Base-by-base conservation (phyloP, 2,113 vertebrate species). In the Todiramphus chloris region DNA sequence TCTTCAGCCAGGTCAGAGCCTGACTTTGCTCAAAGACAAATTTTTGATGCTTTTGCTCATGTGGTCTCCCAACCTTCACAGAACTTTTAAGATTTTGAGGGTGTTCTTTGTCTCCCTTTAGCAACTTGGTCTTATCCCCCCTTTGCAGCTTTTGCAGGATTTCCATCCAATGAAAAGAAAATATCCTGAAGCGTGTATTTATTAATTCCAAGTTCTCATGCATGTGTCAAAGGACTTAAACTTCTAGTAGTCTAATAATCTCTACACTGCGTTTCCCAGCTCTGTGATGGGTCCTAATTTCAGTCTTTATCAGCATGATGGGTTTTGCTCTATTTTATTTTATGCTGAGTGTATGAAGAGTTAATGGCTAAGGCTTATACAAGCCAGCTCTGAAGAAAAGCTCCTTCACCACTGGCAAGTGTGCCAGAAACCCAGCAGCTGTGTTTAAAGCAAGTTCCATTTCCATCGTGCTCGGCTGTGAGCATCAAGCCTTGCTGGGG, bases 361-460 rank as follows among this genome's bases (percentile, higher is more conserved):
- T 16, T 17, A 21, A 5, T 13, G 19, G 50, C 16, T 41, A 16
- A 53, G 23, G 35, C 35, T 16, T 13, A 0, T 2, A 0, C 3
- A 39, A 58, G 17, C 23, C 62, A 78, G 37, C 39, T 69, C 53
- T 4, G 10, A n/a, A 53, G 78, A 17, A 53, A 30, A 63, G 8
- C n/a, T 53, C 35, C 63, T 39, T 41, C 46, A 3, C 46, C 9
- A 4, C 27, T 5, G 5, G 5, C 25, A 43, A 19, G 9, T 6
- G 4, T 3, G 13, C 21, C 44, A 77, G 74, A 75, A 53, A 33
- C 44, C 44, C 41, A 46, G 55, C n/a, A 63, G 28, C 55, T 73
- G 35, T 5, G 0, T 30, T 55, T 12, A 6, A 16, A 67, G 37
- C 56, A 43, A n/a, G 27, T 59, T 41, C 66, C 31, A 6, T 9